These are phyloP conservation scores for Chloromyia formosa DNA, from an alignment of 2,888 invertebrate species.

Conservation along the genomic window DNA sequence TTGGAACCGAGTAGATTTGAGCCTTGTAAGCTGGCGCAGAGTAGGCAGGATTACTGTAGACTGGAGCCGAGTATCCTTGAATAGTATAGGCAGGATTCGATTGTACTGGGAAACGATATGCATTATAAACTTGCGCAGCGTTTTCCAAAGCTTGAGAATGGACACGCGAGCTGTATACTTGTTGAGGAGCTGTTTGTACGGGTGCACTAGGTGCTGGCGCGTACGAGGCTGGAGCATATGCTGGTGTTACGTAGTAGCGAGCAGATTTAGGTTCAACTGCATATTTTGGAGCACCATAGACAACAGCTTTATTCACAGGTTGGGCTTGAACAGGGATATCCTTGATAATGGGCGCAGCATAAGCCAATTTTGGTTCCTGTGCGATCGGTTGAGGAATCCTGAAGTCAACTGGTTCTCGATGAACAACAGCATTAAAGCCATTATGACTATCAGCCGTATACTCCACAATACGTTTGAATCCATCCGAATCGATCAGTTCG, in stretches of 20 bases:
- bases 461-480: slow-evolving; percentile 66
- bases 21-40: slow-evolving; percentile 31
- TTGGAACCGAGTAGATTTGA: slow-evolving; percentile 14
- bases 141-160: slow-evolving; percentile 6
- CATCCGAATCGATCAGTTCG: slow-evolving; percentile 67
- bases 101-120: not conserved
- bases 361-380: slow-evolving; percentile 48
- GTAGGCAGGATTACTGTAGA: not conserved
- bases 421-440: slow-evolving; percentile 68
- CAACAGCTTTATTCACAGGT: not conserved
- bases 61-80: slow-evolving; percentile 17
- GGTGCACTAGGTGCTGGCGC: not conserved
- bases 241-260: not conserved
- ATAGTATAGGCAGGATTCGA: not conserved
- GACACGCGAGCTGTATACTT: not conserved
- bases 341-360: slow-evolving; percentile 6
- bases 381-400: slow-evolving; percentile 39
- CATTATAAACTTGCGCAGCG: not conserved
- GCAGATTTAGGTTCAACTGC: not conserved
- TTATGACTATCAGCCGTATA: slow-evolving; percentile 67
- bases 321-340: slow-evolving; percentile 20
- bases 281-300: slow-evolving; percentile 2
- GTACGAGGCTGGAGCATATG: not conserved
- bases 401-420: slow-evolving; percentile 58
- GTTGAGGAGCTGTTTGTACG: not conserved